phyloP scores from a whole-genome alignment of 2,888 invertebrate genomes.

The Volucella inflata region DNA sequence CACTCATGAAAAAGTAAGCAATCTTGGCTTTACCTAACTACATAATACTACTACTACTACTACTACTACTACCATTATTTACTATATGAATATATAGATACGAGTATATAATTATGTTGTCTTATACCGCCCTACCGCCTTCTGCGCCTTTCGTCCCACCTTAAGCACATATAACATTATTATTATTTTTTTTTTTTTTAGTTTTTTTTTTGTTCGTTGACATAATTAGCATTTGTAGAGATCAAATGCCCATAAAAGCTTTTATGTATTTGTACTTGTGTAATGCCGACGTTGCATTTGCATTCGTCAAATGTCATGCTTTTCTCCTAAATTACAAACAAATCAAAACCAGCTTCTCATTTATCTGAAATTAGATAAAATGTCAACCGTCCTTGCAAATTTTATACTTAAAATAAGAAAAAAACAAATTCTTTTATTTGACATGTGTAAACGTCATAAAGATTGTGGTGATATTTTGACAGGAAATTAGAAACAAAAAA shows the following conservation, averaged over 20 bases:
- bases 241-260: slow-evolving; percentile 28
- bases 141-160: slow-evolving; percentile 67
- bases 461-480: slow-evolving; percentile 43
- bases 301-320: slow-evolving; percentile 41
- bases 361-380: slow-evolving; percentile 21
- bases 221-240: slow-evolving; percentile 44
- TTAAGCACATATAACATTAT: slow-evolving; percentile 65
- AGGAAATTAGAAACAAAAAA: slow-evolving; percentile 6
- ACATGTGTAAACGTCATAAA: slow-evolving; percentile 22
- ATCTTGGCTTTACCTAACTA: slow-evolving; percentile 63
- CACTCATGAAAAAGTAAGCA: slow-evolving; percentile 87
- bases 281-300: slow-evolving; percentile 50
- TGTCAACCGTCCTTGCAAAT: slow-evolving; percentile 50
- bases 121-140: slow-evolving; percentile 61
- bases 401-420: slow-evolving; percentile 26
- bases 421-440: slow-evolving; percentile 25
- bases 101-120: slow-evolving; percentile 62
- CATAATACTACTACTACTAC: slow-evolving; percentile 28
- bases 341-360: slow-evolving; percentile 13
- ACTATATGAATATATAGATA: slow-evolving; percentile 34
- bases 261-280: slow-evolving; percentile 28
- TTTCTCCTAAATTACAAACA: slow-evolving; percentile 33
- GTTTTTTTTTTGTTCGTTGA: not conserved
- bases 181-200: slow-evolving; percentile 25
- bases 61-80: slow-evolving; percentile 69